A percentile compares a stretch with the other conserved stretches of the same genome.
phyloP scores from a whole-genome alignment of 2,113 vertebrate species.

The Scartelaos histophorus region DNA sequence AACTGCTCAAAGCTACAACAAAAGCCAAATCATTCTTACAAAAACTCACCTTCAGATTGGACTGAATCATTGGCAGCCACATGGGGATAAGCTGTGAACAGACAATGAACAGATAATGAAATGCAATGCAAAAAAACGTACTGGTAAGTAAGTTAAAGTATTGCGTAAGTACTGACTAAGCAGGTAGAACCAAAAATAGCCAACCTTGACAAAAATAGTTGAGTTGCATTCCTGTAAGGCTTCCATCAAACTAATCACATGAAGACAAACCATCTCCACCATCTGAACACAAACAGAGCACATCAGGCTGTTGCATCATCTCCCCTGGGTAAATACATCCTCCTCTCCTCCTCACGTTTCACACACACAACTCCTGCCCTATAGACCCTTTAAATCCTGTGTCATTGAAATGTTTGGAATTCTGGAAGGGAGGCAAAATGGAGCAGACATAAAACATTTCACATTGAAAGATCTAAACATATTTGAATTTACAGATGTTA shows the following conservation, averaged over 20 bases:
- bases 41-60: conserved; percentile 90
- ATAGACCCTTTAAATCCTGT: neutral
- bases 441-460: too few species aligned
- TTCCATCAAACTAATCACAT: conserved; percentile 98
- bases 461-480: too few species aligned
- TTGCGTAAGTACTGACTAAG: neutral
- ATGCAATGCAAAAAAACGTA: neutral
- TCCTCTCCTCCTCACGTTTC: conserved; percentile 8
- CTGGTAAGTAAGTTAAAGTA: neutral
- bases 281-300: conserved; percentile 75
- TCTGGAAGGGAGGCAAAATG: too few species aligned
- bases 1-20: neutral
- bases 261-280: conserved; percentile 99
- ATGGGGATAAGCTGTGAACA: conserved; percentile 92
- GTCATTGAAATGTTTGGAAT: too few species aligned
- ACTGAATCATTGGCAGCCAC: conserved; percentile 99
- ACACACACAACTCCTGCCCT: neutral
- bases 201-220: conserved; percentile 98
- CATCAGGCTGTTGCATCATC: neutral
- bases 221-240: conserved; percentile 98
- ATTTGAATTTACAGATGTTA: too few species aligned
- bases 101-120: conserved; percentile 47
- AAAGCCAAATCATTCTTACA: conserved; percentile 1
- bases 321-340: neutral
- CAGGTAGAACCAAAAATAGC: conserved; percentile 20